Base-by-base conservation (phyloP, 2,113 vertebrate genomes). In the Carassius gibelio region DNA sequence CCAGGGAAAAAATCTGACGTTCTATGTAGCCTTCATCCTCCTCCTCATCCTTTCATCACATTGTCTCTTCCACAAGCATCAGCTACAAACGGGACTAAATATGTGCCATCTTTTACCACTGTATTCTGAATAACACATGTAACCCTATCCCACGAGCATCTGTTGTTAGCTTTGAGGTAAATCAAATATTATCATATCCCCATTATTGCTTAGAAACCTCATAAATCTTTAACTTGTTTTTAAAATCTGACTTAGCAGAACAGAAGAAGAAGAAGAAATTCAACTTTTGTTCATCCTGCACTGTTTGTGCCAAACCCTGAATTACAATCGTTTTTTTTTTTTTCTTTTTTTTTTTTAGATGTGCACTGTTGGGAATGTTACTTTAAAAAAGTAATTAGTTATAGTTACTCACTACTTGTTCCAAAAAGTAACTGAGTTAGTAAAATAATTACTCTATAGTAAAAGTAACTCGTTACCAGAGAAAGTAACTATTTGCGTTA, bases 181-280 rank as follows among this genome's bases (percentile, higher is more conserved):
- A 87, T 85, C 11, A 85, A 80, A 85, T 74, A 81, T 81, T 74
- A 85, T 74, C 36, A 0, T 74, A 80, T 79, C 26, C 21, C 42
- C 26, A 74, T 50, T 48, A 81, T 72, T 48, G 75, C n/a, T 42
- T 30, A 45, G 50, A 23, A 59, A 26, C 68, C 8, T 81, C 45
- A 78, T 78, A 8, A 81, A 81, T 74, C 17, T 85, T 85, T 81
- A 62, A 85, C 68, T 26, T 13, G 62, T 26, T 62, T 75, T 57
- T 19, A 61, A 48, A 19, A 61, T 21, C 14, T 30, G 57, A 21
- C 11, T 80, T 19, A 80, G 36, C 57, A 62, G 42, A 14, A 66
- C 1, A 45, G 23, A 48, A 13, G 19, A 81, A 30, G n/a, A 4
- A 19, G 42, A 30, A 48, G 4, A 81, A 50, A 66, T 81, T 7